These are phyloP conservation scores for Misgurnus anguillicaudatus DNA, from an alignment of 2,113 vertebrate species.

Conservation along the genomic window DNA sequence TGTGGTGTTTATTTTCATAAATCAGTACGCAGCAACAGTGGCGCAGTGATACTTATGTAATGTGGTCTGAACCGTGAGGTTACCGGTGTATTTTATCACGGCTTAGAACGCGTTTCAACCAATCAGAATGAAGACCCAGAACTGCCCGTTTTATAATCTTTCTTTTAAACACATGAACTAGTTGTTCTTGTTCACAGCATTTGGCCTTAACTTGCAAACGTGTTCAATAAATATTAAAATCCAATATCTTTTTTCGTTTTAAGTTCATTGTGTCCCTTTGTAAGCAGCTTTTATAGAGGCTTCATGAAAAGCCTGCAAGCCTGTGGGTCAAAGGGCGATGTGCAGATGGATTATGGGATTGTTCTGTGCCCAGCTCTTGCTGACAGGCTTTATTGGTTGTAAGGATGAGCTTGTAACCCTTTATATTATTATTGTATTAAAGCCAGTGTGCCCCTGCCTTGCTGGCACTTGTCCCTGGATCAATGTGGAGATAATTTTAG, in stretches of 20 bases:
- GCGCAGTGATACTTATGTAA: too few species aligned
- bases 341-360: constrained; percentile 99
- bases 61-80: too few species aligned
- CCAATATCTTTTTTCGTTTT: constrained; percentile 69
- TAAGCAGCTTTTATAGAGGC: constrained; percentile 83
- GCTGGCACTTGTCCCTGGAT: constrained; percentile 91
- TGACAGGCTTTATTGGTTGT: constrained; percentile 97
- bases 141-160: too few species aligned
- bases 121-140: too few species aligned
- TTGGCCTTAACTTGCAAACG: constrained; percentile 40
- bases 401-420: constrained; percentile 98
- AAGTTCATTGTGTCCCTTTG: constrained; percentile 71
- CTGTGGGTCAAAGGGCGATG: constrained; percentile 88
- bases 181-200: neutral
- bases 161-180: too few species aligned
- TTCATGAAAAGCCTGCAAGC: constrained; percentile 82
- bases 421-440: constrained; percentile 99
- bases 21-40: too few species aligned
- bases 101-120: too few species aligned
- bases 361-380: constrained; percentile 83
- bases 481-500: constrained; percentile 99
- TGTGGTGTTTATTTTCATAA: too few species aligned
- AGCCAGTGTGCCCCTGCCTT: constrained; percentile 84
- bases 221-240: constrained; percentile 56
- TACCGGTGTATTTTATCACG: too few species aligned